These are phyloP conservation scores for Phthorimaea operculella DNA, from an alignment of 1,140 invertebrate species.

Conservation along the genomic window DNA sequence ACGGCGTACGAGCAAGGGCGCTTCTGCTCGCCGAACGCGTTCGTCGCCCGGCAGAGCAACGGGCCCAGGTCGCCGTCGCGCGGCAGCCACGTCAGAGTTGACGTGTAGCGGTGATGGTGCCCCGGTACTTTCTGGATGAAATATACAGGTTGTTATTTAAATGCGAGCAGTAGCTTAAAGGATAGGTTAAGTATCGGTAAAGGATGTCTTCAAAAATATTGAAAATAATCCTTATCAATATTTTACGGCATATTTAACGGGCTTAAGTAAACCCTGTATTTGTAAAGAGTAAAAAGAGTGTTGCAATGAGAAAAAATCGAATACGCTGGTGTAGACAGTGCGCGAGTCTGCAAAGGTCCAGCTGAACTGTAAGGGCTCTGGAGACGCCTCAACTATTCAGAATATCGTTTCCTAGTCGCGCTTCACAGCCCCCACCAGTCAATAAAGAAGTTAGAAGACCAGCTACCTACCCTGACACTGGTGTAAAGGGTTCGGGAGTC, in stretches of 20 bases:
- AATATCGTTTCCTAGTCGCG: constrained; percentile 38
- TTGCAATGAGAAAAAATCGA: too few species aligned
- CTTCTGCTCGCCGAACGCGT: constrained; percentile 49
- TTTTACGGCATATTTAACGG: too few species aligned
- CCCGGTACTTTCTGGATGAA: constrained; percentile 32
- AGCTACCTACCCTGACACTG: constrained; percentile 35
- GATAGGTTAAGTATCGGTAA: too few species aligned
- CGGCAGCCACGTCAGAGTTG: constrained; percentile 45
- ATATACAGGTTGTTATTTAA: too few species aligned
- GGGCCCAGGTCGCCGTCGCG: constrained; percentile 34
- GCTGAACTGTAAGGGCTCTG: constrained; percentile 45
- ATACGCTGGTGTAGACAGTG: constrained; percentile 43
- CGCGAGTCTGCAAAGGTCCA: constrained; percentile 52
- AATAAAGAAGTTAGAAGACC: too few species aligned
- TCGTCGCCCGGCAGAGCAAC: constrained; percentile 44
- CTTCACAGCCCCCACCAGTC: constrained; percentile 29
- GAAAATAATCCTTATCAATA: too few species aligned
- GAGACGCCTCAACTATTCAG: constrained; percentile 41
- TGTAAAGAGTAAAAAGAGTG: too few species aligned
- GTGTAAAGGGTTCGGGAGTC: constrained; percentile 46
- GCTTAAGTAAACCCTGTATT: too few species aligned
- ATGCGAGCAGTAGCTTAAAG: too few species aligned
- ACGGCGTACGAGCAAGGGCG: constrained; percentile 39
- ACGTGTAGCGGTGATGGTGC: constrained; percentile 39
- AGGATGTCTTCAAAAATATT: constrained; percentile 1